phyloP scores from a whole-genome alignment of 1,140 invertebrate species.

The Chironomus striatipennis region DNA sequence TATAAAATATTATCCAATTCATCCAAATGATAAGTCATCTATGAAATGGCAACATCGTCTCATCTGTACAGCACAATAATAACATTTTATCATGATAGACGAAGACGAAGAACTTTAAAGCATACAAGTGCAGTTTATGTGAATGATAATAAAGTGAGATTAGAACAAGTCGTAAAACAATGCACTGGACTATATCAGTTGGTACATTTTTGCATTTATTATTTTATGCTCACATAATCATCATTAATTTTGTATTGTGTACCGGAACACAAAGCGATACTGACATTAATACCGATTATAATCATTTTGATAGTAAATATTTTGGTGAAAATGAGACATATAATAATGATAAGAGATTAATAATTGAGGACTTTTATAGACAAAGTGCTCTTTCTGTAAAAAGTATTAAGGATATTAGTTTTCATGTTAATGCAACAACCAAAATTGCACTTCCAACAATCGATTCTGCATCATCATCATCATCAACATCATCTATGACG shows the following conservation, averaged over 20 bases:
- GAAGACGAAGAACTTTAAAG: not conserved
- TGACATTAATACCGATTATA: not conserved
- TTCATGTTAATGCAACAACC: constrained; percentile 4
- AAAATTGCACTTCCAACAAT: not conserved
- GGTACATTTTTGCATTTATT: constrained; percentile 5
- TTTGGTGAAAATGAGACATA: constrained; percentile 22
- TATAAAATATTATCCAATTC: not conserved
- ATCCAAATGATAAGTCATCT: constrained; percentile 18
- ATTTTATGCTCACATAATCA: not conserved
- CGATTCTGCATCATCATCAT: not conserved
- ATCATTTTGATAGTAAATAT: constrained; percentile 19
- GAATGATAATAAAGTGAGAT: constrained; percentile 17
- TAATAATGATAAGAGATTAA: constrained; percentile 1
- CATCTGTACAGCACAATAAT: not conserved
- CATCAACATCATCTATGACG: not conserved
- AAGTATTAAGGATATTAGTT: not conserved
- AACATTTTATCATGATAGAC: not conserved
- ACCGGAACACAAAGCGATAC: not conserved
- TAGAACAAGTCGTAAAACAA: constrained; percentile 12
- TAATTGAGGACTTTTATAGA: constrained; percentile 15
- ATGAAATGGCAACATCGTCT: constrained; percentile 17
- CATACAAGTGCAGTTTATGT: not conserved
- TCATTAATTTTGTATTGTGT: not conserved
- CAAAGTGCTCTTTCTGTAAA: constrained; percentile 1
- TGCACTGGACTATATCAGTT: not conserved